Evolutionary conservation across 2,113 vertebrate genomes (phyloP), one percentile per base, ranked within the genome.

Genomic region (Naja naja): DNA sequence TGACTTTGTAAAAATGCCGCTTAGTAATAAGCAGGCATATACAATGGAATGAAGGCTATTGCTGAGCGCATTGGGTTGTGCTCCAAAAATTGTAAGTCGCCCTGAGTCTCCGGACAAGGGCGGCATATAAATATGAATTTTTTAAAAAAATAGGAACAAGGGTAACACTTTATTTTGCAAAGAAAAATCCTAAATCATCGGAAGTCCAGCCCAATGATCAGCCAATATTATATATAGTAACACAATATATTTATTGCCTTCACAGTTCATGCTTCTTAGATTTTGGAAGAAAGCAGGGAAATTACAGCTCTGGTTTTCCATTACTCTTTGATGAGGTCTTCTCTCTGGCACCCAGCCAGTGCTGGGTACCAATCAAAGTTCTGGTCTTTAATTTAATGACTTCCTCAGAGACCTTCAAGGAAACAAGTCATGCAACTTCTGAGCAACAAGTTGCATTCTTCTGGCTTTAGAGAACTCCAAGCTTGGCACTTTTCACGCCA

Each of bases 171-270:
- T 0, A 25, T 94, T 58, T 92, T 60, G 25, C 6, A 87, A 30
- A 7, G 30, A 92, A 85, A 6, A 92, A 86, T 53, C n/a, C 69
- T 92, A 88, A 10, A 86, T 4, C 53, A 14, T 58, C 91, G 30
- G 86, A 94, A 64, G 90, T n/a, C 74, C 90, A 90, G 58, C 89
- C 94, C 93, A 52, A 22, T 89, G 45, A 90, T 45, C 3, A 4
- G 39, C 43, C 34, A 2, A 55, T 89, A 16, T 60, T 89, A 89
- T 34, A 89, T 64, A 49, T 8, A 49, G 8, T 10, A 23, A 43
- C 27, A 47, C 58, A 43, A 16, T 89, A 64, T 20, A 23, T 30
- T 14, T 30, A 12, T 89, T 58, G 89, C 43, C 39, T 55, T 22
- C 30, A 11, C 11, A 39, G 55, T 39, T 47, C 43, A 27, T 45